Base-by-base conservation (phyloP, 2,888 invertebrate species). In the Maniola hyperantus region DNA sequence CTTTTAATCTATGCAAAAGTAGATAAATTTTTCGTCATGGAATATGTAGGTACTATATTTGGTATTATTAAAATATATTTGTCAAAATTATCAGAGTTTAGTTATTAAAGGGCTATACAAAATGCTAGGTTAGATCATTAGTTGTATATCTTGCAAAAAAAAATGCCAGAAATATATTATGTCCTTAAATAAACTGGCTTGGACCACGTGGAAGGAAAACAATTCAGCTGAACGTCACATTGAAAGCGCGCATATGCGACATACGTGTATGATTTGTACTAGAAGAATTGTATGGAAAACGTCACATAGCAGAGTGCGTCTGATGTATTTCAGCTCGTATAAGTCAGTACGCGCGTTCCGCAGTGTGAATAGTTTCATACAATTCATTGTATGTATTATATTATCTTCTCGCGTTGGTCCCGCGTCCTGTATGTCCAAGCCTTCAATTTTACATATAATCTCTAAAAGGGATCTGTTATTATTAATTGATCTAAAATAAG, bases 101-200 rank as follows among this genome's bases (percentile, higher is more conserved):
- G 53, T 5, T 18, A n/a, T 39, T 50, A 55, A 42, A 53, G 15
- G 53, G 51, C 59, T 33, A 59, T 50, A 48, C 50, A 42, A 67
- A 42, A 64, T 54, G 64, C 67, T 67, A 66, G 57, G n/a, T 53
- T 65, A 65, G 60, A 46, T 26, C 26, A 26, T 62, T 46, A 58
- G 20, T 33, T 46, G 46, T 59, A 46, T 59, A 46, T 59, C 59
- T 59, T 59, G 46, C n/a, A n/a, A 46, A 33, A 59, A 7, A 53
- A 44, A 13, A 44, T 44, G 18, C 18, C 15, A 7, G 48, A 48
- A 48, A 48, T 2, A 26, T 26, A 8, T 18, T 26, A 8, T 18
- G 18, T 48, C 26, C 11, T 59, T 46, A 15, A 46, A 55, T 42
- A 44, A 8, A 39, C 34, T 62, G 46, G 33, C 61, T 18, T 15